These are phyloP conservation scores for Nicator chloris DNA, from an alignment of 2,113 vertebrate species.

Conservation along the genomic window DNA sequence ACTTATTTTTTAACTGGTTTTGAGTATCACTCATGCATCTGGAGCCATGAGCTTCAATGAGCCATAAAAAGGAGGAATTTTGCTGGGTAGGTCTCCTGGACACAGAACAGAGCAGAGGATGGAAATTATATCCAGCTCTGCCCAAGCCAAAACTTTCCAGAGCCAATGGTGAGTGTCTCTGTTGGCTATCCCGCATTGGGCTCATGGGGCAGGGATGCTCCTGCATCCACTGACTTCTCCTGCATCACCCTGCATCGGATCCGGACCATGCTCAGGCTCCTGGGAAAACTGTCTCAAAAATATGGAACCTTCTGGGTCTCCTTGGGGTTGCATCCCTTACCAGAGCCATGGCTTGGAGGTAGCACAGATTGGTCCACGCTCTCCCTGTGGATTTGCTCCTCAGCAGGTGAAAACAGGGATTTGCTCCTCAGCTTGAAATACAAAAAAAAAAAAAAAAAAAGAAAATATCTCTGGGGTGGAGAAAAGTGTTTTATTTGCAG, in stretches of 20 bases:
- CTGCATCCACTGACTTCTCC: not conserved
- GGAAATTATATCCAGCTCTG: slow-evolving; percentile 15
- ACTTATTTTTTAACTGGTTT: not conserved
- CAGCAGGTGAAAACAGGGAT: not conserved
- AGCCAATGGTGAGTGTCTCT: not conserved
- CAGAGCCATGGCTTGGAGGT: not conserved
- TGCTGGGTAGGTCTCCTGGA: not conserved
- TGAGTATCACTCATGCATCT: not conserved
- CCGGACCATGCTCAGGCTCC: not conserved
- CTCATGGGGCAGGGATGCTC: not conserved
- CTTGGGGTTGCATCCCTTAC: no score
- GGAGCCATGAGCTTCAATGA: not conserved
- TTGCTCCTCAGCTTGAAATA: not conserved
- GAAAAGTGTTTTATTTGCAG: not conserved
- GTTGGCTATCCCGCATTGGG: fast-evolving
- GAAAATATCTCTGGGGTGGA: not conserved
- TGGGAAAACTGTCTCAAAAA: not conserved
- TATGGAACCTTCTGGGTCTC: not conserved
- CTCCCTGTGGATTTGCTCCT: not conserved
- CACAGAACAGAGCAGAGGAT: slow-evolving; percentile 24
- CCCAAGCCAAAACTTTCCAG: not conserved
- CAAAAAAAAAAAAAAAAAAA: not conserved
- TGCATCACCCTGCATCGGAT: fast-evolving
- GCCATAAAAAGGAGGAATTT: slow-evolving; percentile 25
- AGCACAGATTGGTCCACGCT: fast-evolving